Evolutionary conservation across 2,797 vertebrate species (phyloP).

Genomic region (Phyllotis vaccarum): DNA sequence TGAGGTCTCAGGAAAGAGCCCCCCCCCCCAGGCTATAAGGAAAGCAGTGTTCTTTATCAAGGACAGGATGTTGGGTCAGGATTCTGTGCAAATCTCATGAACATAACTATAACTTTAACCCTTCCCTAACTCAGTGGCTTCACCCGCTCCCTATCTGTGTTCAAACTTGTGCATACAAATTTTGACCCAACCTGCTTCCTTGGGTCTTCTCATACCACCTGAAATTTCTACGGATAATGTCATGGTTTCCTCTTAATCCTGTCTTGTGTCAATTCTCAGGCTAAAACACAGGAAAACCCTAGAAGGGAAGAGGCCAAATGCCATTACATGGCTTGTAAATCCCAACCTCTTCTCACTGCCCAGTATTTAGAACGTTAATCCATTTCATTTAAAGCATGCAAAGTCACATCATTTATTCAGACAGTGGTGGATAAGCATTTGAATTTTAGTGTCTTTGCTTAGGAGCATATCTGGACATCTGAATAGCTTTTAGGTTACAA

Average conservation of each 20-base stretch:
- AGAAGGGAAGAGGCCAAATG: background rate
- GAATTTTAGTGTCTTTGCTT: background rate
- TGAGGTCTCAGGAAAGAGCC: background rate
- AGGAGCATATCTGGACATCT: slow-evolving; percentile 10
- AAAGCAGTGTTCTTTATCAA: background rate
- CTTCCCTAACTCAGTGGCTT: background rate
- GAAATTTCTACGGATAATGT: background rate
- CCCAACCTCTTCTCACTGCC: background rate
- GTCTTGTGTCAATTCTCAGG: background rate
- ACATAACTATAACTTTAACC: background rate
- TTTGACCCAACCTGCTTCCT: background rate
- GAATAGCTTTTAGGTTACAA: background rate
- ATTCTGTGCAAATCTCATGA: background rate
- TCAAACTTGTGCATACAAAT: background rate
- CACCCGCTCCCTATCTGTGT: background rate
- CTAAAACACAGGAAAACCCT: background rate
- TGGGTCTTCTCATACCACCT: background rate
- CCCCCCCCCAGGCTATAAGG: background rate
- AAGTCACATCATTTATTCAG: slow-evolving; percentile 16
- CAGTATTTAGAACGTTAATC: background rate
- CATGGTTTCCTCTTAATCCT: background rate
- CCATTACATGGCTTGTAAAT: background rate
- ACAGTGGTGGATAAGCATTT: background rate
- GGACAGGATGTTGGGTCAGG: background rate
- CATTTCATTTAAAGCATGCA: background rate